A percentile compares a stretch with the other conserved stretches of the same genome.
Conservation (phyloP, 2,113 vertebrate genomes). For the Morone saxatilis region DNA sequence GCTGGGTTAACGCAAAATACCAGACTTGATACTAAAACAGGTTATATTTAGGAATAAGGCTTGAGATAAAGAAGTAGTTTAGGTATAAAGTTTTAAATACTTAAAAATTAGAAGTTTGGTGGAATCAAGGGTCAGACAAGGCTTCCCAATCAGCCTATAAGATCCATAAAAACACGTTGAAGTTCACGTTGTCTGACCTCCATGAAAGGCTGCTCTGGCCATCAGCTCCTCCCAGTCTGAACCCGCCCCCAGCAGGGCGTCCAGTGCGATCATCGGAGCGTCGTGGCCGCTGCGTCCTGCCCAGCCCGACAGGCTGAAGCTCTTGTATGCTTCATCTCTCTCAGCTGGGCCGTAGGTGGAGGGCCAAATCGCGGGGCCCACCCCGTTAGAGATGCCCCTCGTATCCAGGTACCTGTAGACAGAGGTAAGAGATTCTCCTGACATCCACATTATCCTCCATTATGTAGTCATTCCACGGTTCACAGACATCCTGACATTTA, state of each 20-base stretch:
- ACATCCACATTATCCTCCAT: neutral
- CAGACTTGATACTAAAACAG: neutral
- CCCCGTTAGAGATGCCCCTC: slow-evolving; percentile 81
- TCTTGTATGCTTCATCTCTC: slow-evolving; percentile 83
- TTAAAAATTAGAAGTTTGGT: neutral
- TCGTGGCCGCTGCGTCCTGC: slow-evolving; percentile 88
- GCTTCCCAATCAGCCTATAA: neutral
- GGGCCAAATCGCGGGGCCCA: slow-evolving; percentile 79
- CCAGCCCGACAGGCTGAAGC: slow-evolving; percentile 87
- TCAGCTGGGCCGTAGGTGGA: slow-evolving; percentile 77
- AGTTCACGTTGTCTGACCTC: slow-evolving; percentile 76
- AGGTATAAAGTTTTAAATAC: neutral
- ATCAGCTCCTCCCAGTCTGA: slow-evolving; percentile 87
- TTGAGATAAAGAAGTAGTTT: neutral
- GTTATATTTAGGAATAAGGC: neutral
- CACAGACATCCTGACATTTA: neutral
- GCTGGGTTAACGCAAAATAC: neutral
- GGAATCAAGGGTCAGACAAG: neutral
- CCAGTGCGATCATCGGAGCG: slow-evolving; percentile 89
- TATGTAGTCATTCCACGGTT: neutral
- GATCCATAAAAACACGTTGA: neutral
- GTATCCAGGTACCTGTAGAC: slow-evolving; percentile 84
- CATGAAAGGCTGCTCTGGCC: slow-evolving; percentile 84
- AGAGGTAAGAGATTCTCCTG: neutral
- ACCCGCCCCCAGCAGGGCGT: slow-evolving; percentile 83